These are phyloP conservation scores for Anastrepha ludens DNA, from an alignment of 1,140 invertebrate genomes.

Conservation along the genomic window DNA sequence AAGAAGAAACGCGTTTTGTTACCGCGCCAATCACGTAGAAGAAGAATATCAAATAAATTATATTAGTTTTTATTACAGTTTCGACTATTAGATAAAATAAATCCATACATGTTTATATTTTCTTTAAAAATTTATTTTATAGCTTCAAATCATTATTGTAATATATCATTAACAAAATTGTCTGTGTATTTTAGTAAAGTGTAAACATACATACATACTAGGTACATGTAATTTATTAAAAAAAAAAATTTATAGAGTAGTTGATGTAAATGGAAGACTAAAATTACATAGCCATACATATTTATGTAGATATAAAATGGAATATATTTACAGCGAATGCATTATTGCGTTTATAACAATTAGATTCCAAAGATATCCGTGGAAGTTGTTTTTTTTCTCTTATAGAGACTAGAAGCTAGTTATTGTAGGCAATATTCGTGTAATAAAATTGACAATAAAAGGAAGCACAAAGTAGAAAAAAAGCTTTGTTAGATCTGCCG, in stretches of 20 bases:
- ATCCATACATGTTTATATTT: background rate
- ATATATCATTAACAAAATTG: background rate
- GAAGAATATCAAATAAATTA: too few species aligned
- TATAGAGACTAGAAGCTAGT: constrained; percentile 20
- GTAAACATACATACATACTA: too few species aligned
- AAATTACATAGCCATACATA: background rate
- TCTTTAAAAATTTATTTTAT: background rate
- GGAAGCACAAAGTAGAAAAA: constrained; percentile 9
- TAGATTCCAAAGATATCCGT: background rate
- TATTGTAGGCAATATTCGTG: background rate
- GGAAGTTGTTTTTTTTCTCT: background rate
- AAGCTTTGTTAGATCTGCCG: background rate
- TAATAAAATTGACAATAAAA: background rate
- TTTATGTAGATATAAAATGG: background rate
- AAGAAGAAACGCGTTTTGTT: too few species aligned
- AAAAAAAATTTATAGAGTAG: background rate
- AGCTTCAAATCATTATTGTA: background rate
- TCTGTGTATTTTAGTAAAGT: background rate
- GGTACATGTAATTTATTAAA: too few species aligned
- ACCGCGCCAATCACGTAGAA: too few species aligned
- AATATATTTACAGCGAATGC: background rate
- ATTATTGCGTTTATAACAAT: background rate
- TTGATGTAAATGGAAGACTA: constrained; percentile 22
- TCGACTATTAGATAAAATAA: background rate
- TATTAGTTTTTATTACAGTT: background rate